Evolutionary conservation across 2,797 vertebrate genomes (phyloP).

Genomic region (Rhinogobio ventralis): DNA sequence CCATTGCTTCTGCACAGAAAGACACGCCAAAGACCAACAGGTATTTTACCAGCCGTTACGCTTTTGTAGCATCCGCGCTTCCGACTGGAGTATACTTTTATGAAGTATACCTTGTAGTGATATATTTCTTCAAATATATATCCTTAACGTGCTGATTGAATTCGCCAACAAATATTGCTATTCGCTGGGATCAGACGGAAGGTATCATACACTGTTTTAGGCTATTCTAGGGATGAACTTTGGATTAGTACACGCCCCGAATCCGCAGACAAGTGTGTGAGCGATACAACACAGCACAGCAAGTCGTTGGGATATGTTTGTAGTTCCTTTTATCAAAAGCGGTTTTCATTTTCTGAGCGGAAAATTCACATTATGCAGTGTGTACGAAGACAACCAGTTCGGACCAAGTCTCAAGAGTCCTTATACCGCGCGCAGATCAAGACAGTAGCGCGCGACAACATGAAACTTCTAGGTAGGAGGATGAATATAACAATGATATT

Average conservation of each 20-base stretch:
- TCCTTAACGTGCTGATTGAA: not conserved
- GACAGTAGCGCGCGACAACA: conserved; percentile 62
- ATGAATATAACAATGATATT: not conserved
- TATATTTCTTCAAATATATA: not conserved
- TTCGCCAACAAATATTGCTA: not conserved
- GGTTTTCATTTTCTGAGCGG: not conserved
- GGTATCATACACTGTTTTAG: not conserved
- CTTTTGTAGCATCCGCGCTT: not conserved
- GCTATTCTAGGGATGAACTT: conserved; percentile 64
- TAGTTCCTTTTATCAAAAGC: not conserved
- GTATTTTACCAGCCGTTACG: not conserved
- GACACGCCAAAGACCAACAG: not conserved
- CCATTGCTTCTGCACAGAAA: not conserved
- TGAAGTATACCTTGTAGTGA: not conserved
- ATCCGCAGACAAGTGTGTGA: not conserved
- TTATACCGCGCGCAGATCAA: conserved; percentile 50
- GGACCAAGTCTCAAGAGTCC: conserved; percentile 70
- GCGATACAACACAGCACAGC: not conserved
- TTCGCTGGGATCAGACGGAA: not conserved
- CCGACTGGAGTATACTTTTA: not conserved
- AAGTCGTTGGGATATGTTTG: conserved; percentile 10
- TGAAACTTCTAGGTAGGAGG: conserved; percentile 73
- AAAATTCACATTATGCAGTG: conserved; percentile 68
- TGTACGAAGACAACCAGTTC: conserved; percentile 58
- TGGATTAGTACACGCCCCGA: conserved; percentile 70